These are phyloP conservation scores for Pyrgus malvae DNA, from an alignment of 2,888 invertebrate genomes.

Conservation along the genomic window DNA sequence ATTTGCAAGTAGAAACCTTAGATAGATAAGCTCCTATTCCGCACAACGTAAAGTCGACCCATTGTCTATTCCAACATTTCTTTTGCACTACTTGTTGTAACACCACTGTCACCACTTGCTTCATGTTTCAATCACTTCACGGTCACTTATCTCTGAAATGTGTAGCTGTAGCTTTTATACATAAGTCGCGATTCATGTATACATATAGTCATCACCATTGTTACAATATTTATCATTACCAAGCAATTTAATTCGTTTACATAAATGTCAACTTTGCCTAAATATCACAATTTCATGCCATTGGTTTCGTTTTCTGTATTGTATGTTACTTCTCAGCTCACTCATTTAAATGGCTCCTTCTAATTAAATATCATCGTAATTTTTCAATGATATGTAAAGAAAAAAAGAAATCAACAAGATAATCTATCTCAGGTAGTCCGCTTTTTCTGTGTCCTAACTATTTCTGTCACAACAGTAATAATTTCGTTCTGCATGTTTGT, in stretches of 20 bases:
- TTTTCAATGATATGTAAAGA: background rate
- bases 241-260: too few species aligned
- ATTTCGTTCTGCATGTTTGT: constrained; percentile 75
- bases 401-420: background rate
- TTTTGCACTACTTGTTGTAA: constrained; percentile 42
- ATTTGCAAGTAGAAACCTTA: background rate
- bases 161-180: constrained; percentile 11
- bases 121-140: constrained; percentile 34
- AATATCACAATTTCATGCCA: constrained; percentile 8
- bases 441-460: constrained; percentile 40
- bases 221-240: too few species aligned
- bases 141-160: constrained; percentile 13
- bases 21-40: constrained; percentile 45
- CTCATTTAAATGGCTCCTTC: background rate
- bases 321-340: background rate
- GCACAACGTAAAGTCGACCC: constrained; percentile 76
- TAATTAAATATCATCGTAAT: constrained; percentile 1
- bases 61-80: constrained; percentile 60
- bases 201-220: too few species aligned
- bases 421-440: constrained; percentile 14
- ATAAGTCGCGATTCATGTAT: too few species aligned
- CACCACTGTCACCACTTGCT: constrained; percentile 40
- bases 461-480: constrained; percentile 38
- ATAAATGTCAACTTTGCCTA: too few species aligned
- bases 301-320: constrained; percentile 1